A percentile compares a stretch with the other conserved stretches of the same genome.
Conservation (phyloP, 2,888 invertebrate species). For the Troides oblongomaculatus region DNA sequence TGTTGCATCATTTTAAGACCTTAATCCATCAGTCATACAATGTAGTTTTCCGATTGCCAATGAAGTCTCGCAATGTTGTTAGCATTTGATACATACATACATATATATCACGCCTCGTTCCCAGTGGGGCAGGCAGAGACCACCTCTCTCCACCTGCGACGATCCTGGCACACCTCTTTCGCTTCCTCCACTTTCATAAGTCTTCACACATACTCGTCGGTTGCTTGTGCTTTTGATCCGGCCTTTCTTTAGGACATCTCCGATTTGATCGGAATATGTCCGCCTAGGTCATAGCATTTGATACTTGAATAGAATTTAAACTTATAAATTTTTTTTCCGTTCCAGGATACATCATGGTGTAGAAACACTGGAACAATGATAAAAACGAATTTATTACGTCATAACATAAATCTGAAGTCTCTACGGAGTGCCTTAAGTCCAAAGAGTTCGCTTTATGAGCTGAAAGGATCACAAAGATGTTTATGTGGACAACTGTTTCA, state of each 20-base stretch:
- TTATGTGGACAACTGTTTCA: constrained; percentile 42
- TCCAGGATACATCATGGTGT: constrained; percentile 19
- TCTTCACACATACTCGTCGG: no score
- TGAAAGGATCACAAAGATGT: neutral
- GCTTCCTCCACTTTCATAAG: no score
- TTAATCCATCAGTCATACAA: neutral
- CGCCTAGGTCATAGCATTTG: neutral
- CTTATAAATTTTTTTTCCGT: neutral
- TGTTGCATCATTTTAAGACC: neutral
- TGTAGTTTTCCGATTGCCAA: neutral
- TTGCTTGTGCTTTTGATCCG: no score
- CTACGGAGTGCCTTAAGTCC: constrained; percentile 1
- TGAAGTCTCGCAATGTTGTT: neutral
- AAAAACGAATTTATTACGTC: constrained; percentile 14
- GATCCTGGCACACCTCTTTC: no score
- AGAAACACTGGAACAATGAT: constrained; percentile 12
- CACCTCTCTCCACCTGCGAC: no score
- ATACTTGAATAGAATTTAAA: neutral
- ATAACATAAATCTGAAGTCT: constrained; percentile 10
- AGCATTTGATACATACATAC: neutral
- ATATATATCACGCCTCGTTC: no score
- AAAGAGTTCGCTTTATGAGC: neutral
- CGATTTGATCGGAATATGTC: no score
- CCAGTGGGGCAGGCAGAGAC: no score
- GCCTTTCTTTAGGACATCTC: no score